Evolutionary conservation across 1,140 invertebrate genomes (phyloP), one percentile per base, ranked within the genome.

Genomic region (Venustaconcha ellipsiformis): DNA sequence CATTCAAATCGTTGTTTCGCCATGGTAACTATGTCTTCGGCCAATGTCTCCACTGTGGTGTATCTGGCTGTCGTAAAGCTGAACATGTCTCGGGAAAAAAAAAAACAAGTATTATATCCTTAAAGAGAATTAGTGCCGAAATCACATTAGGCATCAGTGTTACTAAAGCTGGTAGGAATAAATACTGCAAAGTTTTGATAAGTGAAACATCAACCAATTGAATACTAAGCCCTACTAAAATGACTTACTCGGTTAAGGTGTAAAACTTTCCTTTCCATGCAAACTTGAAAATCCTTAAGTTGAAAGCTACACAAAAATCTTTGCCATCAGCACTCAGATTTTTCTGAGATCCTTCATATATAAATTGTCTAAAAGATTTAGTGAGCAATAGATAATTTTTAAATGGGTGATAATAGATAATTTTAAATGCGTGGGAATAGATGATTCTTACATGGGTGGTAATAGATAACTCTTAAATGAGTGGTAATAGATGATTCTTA

Each of bases 51-150:
- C 8, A 97, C 93, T 20, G 91, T 94, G 0, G 95, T 96, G 87
- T 96, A 99, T 55, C 96, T 92, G 81, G 95, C 95, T 88, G 94
- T 95, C 78, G 96, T 94, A 89, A 98, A 97, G 90, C 94, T 97
- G 90, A 98, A 99, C 82, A 98, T 94, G 89, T 99, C 97, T 37
- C 92, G 89, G n/a, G n/a, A n/a, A n/a, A n/a, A 57, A 99, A 92
- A 86, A 97, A 97, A 57, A 94, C 94, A 60, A 96, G 92, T 4
- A 98, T 93, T 90, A 98, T 94, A 77, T 97, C 94, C 90, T 96
- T 87, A 30, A 89, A 89, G 68, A 58, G 37, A 72, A 80, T 26
- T 14, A 17, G n/a, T 15, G 37, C 5, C 4, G 37, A 37, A 37
- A 37, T 37, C 6, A 37, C 4, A 37, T 37, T 37, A 37, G 4